A percentile compares a stretch with the other conserved stretches of the same genome.
Evolutionary conservation across 2,113 vertebrate species (phyloP).

Genomic region (Eudyptes chrysolophus): DNA sequence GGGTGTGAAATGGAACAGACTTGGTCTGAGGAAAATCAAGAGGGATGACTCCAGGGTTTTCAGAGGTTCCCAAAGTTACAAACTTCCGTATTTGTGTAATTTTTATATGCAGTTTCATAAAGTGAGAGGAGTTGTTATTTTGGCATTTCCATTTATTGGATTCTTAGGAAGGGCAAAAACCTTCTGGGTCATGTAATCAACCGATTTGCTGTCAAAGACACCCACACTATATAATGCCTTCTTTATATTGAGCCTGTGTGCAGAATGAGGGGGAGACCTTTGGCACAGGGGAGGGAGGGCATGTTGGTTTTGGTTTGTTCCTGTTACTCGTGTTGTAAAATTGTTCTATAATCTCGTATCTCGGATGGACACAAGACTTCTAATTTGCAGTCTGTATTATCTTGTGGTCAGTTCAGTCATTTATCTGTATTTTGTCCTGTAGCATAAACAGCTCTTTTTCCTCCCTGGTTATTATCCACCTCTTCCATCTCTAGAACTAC

Average conservation of each 20-base stretch:
- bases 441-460: not conserved
- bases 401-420: not conserved
- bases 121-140: not conserved
- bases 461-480: not conserved
- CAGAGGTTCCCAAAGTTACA: not conserved
- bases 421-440: not conserved
- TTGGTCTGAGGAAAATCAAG: not conserved
- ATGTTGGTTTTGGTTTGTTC: not conserved
- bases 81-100: not conserved
- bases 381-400: not conserved
- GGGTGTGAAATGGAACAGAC: not conserved
- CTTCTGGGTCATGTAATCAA: not conserved
- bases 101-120: not conserved
- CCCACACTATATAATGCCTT: not conserved
- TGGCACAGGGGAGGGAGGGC: not conserved
- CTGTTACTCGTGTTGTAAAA: not conserved
- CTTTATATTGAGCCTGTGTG: not conserved
- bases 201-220: not conserved
- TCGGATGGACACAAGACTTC: not conserved
- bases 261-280: not conserved
- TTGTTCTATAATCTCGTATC: not conserved
- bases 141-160: not conserved
- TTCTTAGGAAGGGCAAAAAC: not conserved
- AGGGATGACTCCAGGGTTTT: not conserved
- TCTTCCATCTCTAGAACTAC: not conserved